A percentile compares a stretch with the other conserved stretches of the same genome.
These are phyloP conservation scores for Geopemphigus sp. DNA, from an alignment of 1,140 invertebrate species.

Conservation along the genomic window DNA sequence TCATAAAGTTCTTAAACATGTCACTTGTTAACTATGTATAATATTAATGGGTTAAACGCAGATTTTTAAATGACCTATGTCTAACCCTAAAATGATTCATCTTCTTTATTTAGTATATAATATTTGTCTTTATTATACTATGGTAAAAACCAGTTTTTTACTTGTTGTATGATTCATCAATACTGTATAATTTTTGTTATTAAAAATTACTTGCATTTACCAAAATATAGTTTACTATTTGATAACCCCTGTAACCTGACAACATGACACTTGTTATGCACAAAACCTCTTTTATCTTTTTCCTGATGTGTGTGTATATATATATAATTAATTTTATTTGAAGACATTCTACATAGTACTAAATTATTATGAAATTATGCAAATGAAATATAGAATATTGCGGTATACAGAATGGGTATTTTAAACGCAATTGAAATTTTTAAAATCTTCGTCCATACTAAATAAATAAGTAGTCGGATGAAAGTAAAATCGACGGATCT, in stretches of 20 bases:
- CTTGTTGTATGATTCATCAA: not conserved
- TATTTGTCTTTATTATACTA: not conserved
- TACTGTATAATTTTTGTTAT: conserved; percentile 21
- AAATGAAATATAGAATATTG: not conserved
- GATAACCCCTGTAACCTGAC: not conserved
- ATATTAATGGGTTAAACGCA: not conserved
- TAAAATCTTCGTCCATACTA: not conserved
- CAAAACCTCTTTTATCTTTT: not conserved
- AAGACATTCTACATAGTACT: not conserved
- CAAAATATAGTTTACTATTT: not conserved
- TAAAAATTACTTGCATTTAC: not conserved
- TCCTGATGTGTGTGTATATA: not conserved
- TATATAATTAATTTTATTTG: not conserved
- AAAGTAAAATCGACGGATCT: no score
- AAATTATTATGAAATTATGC: not conserved
- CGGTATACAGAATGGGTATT: not conserved
- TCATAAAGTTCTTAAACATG: not conserved
- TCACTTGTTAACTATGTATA: not conserved
- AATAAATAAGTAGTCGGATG: no score
- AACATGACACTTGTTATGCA: not conserved
- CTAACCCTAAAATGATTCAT: not conserved
- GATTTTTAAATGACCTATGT: not conserved
- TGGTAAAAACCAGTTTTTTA: conserved; percentile 5
- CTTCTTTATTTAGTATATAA: not conserved
- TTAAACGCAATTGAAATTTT: not conserved